Base-by-base conservation (phyloP, 2,888 invertebrate genomes). In the Pachydiplax longipennis region DNA sequence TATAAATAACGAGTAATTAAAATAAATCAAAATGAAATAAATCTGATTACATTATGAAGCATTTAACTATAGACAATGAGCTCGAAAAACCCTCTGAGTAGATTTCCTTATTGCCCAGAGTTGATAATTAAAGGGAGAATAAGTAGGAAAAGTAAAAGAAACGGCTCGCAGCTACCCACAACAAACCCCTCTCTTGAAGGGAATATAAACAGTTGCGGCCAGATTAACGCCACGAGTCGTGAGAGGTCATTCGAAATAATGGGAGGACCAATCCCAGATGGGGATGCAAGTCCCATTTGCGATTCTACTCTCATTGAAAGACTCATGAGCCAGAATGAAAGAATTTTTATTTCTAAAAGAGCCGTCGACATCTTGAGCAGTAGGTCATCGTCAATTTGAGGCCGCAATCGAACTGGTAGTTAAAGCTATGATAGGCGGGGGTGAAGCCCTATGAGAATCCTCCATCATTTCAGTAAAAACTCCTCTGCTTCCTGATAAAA, bases 331-430 rank as follows among this genome's bases (percentile, higher is more conserved):
- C 25, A 31, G 25, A 73, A 31, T 12, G 13, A 31, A 31, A 25
- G 31, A 73, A 73, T 25, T 73, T 73, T 25, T 73, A 13, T 31
- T 73, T 31, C 22, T 73, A 73, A 73, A 73, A 31, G 31, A 31
- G 25, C 73, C 73, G 25, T 73, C 73, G 8, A 22, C 73, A 31
- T 73, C 73, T 65, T 22, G n/a, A 61, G 37, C n/a, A 61, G 87
- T 58, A 40, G 65, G 87, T 87, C 87, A 87, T 61, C 65, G 15
- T 87, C 87, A 61, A 87, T 87, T 87, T 58, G 61, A 65, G 40
- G n/a, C 61, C 61, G 37, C 87, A 87, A 87, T 61, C 58, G 61
- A 87, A 58, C 22, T 35, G 87, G 58, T 65, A 65, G 58, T 61
- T 61, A 83, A 83, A 83, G 83, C 83, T 22, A 25, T 53, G 53